A percentile compares a stretch with the other conserved stretches of the same genome.
Conservation (phyloP, 1,140 invertebrate species). For the Belonocnema kinseyi region DNA sequence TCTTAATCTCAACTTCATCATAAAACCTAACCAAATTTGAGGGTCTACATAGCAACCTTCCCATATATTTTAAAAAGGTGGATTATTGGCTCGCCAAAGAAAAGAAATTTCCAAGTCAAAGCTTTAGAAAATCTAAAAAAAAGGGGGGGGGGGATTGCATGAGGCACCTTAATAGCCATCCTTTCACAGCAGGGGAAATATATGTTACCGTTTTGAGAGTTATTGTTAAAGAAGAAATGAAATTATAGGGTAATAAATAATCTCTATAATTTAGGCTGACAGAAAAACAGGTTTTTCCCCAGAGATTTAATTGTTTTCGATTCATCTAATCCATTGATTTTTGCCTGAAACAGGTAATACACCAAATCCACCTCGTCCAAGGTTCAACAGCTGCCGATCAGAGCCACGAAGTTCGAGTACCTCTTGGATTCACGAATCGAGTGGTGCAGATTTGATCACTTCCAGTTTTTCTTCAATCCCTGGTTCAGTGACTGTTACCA, state of each 20-base stretch:
- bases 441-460: constrained; percentile 54
- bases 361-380: constrained; percentile 71
- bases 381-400: constrained; percentile 76
- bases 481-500: constrained; percentile 47
- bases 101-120: too few relatives aligned
- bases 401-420: constrained; percentile 64
- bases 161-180: too few relatives aligned
- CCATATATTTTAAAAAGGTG: too few relatives aligned
- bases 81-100: too few relatives aligned
- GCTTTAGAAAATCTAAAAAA: too few relatives aligned
- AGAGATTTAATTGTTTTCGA: not conserved
- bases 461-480: constrained; percentile 53
- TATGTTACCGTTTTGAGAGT: too few relatives aligned
- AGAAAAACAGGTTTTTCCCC: not conserved
- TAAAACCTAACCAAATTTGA: too few relatives aligned
- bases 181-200: too few relatives aligned
- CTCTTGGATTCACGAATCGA: constrained; percentile 62
- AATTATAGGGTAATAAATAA: not conserved
- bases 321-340: not conserved
- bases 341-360: constrained; percentile 65
- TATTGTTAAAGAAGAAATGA: constrained; percentile 36
- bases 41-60: too few relatives aligned
- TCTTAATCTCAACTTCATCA: too few relatives aligned
- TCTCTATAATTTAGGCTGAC: not conserved
- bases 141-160: too few relatives aligned